Conservation (phyloP, 2,888 invertebrate genomes). For the Tholera decimalis region DNA sequence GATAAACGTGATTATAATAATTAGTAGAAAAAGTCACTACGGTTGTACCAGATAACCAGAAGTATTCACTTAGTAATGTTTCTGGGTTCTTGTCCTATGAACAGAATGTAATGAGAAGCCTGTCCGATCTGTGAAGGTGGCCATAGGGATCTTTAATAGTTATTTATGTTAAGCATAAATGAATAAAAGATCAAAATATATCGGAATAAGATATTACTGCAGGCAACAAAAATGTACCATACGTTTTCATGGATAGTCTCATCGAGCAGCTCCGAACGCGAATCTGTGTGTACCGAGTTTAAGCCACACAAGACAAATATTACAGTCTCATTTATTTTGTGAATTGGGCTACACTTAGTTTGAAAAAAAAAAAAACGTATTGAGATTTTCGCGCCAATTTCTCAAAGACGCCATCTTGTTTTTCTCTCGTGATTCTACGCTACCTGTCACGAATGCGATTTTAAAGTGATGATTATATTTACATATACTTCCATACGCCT, state of each 20-base stretch:
- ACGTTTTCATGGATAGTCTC: not conserved
- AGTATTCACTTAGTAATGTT: constrained; percentile 28
- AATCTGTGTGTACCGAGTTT: not conserved
- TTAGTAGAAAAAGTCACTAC: constrained; percentile 43
- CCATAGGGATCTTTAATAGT: not conserved
- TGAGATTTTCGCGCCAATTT: constrained; percentile 1
- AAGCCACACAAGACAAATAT: constrained; percentile 1
- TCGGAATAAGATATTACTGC: not conserved
- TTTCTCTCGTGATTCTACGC: not conserved
- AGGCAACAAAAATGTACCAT: not conserved
- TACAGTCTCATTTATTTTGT: not conserved
- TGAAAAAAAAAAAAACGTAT: not conserved
- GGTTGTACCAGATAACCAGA: constrained; percentile 33
- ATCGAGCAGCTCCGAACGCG: not conserved
- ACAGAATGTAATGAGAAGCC: constrained; percentile 31
- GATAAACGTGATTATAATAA: constrained; percentile 50
- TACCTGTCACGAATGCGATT: not conserved
- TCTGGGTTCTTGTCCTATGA: constrained; percentile 21
- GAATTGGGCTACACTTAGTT: constrained; percentile 6
- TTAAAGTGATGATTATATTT: not conserved
- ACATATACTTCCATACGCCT: not conserved
- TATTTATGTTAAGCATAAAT: constrained; percentile 9
- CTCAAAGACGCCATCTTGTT: constrained; percentile 9
- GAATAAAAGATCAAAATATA: not conserved
- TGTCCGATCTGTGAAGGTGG: constrained; percentile 29